These are phyloP conservation scores for Amorpha juglandis DNA, from an alignment of 2,888 invertebrate genomes.

Conservation along the genomic window DNA sequence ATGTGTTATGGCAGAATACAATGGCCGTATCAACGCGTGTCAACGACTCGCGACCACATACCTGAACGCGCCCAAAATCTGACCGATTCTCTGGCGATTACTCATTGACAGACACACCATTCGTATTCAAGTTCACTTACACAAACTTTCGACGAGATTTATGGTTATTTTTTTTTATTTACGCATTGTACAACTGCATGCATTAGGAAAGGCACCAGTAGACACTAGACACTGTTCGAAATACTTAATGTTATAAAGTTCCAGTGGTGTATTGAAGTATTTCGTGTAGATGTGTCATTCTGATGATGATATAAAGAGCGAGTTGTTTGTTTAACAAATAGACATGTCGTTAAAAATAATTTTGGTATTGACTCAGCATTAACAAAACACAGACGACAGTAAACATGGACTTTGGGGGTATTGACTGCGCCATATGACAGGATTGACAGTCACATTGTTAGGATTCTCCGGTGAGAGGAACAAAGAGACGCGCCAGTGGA, in stretches of 20 bases:
- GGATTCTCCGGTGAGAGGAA: constrained; percentile 51
- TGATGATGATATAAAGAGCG: neutral
- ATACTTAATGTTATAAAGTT: neutral
- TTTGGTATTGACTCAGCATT: constrained; percentile 46
- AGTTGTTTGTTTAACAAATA: constrained; percentile 39
- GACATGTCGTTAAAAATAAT: constrained; percentile 41
- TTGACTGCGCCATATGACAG: constrained; percentile 45
- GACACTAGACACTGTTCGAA: neutral
- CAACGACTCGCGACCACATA: constrained; percentile 52
- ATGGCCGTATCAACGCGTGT: constrained; percentile 51
- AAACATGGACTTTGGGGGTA: constrained; percentile 53
- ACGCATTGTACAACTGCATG: constrained; percentile 7
- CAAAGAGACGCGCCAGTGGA: constrained; percentile 53
- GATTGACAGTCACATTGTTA: constrained; percentile 44
- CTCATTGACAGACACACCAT: constrained; percentile 53
- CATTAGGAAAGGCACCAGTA: neutral
- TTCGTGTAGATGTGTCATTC: constrained; percentile 1
- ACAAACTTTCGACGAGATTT: constrained; percentile 13
- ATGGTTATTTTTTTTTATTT: constrained; percentile 28
- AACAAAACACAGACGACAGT: constrained; percentile 43
- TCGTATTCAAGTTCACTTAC: constrained; percentile 37
- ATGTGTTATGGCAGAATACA: constrained; percentile 36
- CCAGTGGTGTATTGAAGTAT: constrained; percentile 33
- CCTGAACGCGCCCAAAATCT: constrained; percentile 53
- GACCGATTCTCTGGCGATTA: constrained; percentile 51